A percentile compares a stretch with the other conserved stretches of the same genome.
Evolutionary conservation across 1,140 invertebrate genomes (phyloP).

Genomic region (Cydia amplana): DNA sequence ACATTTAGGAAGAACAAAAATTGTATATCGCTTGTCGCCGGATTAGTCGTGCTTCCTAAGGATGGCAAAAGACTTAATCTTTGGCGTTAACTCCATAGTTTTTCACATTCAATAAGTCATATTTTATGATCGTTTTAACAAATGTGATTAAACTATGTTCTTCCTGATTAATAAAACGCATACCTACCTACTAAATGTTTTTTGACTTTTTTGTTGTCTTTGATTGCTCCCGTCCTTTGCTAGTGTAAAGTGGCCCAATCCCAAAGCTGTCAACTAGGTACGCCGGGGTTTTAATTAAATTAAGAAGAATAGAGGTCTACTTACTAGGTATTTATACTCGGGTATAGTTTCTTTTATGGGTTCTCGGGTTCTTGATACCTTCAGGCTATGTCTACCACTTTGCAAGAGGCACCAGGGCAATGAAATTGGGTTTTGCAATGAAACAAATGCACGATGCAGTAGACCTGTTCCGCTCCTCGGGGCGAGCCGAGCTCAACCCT

Average conservation of each 20-base stretch:
- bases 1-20: constrained; percentile 56
- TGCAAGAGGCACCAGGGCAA: no score
- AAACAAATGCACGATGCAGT: constrained; percentile 4
- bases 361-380: no score
- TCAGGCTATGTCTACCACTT: no score
- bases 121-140: constrained; percentile 28
- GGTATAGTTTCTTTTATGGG: no score
- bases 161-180: not conserved
- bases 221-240: no score
- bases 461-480: not conserved
- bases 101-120: constrained; percentile 33
- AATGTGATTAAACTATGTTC: not conserved
- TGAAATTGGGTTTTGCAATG: not conserved
- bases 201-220: no score
- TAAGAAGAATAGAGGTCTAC: no score
- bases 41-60: constrained; percentile 55
- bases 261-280: no score
- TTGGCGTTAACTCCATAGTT: not conserved
- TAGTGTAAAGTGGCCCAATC: no score
- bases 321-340: no score
- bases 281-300: no score
- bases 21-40: constrained; percentile 47
- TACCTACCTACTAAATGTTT: no score
- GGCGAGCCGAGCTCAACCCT: constrained; percentile 49
- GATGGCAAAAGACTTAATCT: constrained; percentile 57